Evolutionary conservation across 1,140 invertebrate genomes (phyloP), one percentile per base, ranked within the genome.

Genomic region (Subanguina moxae): DNA sequence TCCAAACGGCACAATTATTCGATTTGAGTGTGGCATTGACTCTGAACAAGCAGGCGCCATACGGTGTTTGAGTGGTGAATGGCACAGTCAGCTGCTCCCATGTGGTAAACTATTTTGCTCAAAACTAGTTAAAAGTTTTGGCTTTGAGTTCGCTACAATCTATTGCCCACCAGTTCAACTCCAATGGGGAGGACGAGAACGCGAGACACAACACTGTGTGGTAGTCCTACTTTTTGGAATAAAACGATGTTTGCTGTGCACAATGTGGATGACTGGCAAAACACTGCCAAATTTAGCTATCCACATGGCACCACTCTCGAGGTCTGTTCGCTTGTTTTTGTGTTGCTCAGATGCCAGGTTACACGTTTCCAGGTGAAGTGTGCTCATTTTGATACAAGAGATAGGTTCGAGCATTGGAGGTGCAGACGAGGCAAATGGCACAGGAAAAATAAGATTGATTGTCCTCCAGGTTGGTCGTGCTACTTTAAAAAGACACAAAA

Each of bases 1-100:
- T 61, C 76, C 76, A 19, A 76, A 76, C 21, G 76, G 74, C 23
- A 74, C 74, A 11, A 42, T 78, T 56, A 70, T 76, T 58, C 74
- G 63, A 15, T 76, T 65, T 65, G 9, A 23, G 1, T 76, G 74
- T 42, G 28, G 52, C 21, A 56, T 5, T 56, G 58, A 61, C 3
- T 32, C 58, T 19, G 27, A 21, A 43, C 58, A 61, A 30, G 58
- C 58, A 11, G 66, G 72, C 19, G 62, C 73, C 21, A 71, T 73
- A 62, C 23, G 70, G 46, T 73, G 71, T 28, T 30, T 57, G 25
- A 59, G 62, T 28, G 73, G 73, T 42, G 71, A 75, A 64, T 73
- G 71, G 71, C 45, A 62, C 23, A 73, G 68, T 48, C 19, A 30
- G n/a, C 30, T 73, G 1, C 27, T 75, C 15, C 65, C 72, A 62